Evolutionary conservation across 2,888 invertebrate species (phyloP).

Genomic region (Phrixothrix hirtus): DNA sequence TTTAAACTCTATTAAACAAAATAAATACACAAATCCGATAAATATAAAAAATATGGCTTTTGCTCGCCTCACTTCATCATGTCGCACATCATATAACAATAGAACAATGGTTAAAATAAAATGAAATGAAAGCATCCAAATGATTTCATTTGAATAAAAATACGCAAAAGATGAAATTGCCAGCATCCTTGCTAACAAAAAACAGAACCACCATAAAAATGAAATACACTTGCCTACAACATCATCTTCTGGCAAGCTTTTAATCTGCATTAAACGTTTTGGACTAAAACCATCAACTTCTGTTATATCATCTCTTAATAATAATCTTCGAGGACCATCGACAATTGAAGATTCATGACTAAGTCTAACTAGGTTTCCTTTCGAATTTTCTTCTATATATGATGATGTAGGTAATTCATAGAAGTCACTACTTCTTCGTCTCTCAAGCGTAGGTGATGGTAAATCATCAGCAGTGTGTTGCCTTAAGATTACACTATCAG

Average conservation of each 20-base stretch:
- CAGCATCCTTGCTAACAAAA: constrained; percentile 71
- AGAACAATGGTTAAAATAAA: constrained; percentile 68
- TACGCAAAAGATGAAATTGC: constrained; percentile 71
- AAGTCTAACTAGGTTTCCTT: constrained; percentile 1
- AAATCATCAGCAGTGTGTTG: not conserved
- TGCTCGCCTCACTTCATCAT: constrained; percentile 53
- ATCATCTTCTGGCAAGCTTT: constrained; percentile 77
- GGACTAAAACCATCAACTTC: constrained; percentile 46
- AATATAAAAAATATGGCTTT: constrained; percentile 66
- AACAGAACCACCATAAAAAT: constrained; percentile 78
- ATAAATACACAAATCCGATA: constrained; percentile 73
- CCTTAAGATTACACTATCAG: not conserved
- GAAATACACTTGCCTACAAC: constrained; percentile 69
- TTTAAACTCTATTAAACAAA: constrained; percentile 78
- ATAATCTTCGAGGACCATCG: constrained; percentile 35
- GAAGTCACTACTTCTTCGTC: constrained; percentile 48
- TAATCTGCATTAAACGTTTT: constrained; percentile 54
- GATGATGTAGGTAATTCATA: constrained; percentile 44
- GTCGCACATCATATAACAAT: constrained; percentile 67
- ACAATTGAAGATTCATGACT: constrained; percentile 39
- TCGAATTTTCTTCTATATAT: constrained; percentile 3
- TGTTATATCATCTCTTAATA: constrained; percentile 28
- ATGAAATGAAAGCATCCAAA: constrained; percentile 65
- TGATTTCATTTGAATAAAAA: constrained; percentile 65
- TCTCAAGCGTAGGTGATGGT: constrained; percentile 31